Percentiles rank a stretch among this genome's conserved stretches.
These are phyloP conservation scores for Achatina immaculata DNA, from an alignment of 1,140 invertebrate species.

Conservation along the genomic window DNA sequence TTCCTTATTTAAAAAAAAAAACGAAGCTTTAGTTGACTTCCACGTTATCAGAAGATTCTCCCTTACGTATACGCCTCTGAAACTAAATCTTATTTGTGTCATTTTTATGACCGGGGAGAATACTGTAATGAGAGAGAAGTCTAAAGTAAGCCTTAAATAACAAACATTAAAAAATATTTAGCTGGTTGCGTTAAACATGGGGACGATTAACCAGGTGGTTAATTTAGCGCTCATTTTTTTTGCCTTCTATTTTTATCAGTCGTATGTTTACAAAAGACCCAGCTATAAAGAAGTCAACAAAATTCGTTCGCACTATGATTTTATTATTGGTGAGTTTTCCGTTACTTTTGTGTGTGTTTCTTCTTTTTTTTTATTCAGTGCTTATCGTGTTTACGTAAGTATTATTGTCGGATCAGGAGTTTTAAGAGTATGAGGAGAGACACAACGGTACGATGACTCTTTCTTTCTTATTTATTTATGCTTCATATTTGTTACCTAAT, in stretches of 20 bases:
- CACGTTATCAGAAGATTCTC: too few species aligned
- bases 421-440: not conserved
- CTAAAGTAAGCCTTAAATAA: too few species aligned
- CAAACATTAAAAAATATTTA: too few species aligned
- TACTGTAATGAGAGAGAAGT: too few species aligned
- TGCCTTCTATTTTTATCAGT: slow-evolving; percentile 11
- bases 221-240: not conserved
- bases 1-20: too few species aligned
- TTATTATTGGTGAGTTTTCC: slow-evolving; percentile 8
- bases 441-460: too few species aligned
- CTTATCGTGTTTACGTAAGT: not conserved
- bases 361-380: not conserved
- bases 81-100: too few species aligned
- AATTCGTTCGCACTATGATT: not conserved
- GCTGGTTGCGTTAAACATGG: not conserved
- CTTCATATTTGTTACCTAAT: not conserved
- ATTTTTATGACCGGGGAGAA: too few species aligned
- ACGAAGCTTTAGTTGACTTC: too few species aligned
- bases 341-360: not conserved
- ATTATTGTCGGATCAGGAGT: not conserved
- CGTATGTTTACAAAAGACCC: slow-evolving; percentile 11
- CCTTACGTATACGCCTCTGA: too few species aligned
- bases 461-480: not conserved
- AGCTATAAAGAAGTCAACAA: not conserved
- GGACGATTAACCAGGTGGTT: not conserved